Evolutionary conservation across 64 coral and sea anemone genomes (phyloP).

Genomic region (Actinia equina): DNA sequence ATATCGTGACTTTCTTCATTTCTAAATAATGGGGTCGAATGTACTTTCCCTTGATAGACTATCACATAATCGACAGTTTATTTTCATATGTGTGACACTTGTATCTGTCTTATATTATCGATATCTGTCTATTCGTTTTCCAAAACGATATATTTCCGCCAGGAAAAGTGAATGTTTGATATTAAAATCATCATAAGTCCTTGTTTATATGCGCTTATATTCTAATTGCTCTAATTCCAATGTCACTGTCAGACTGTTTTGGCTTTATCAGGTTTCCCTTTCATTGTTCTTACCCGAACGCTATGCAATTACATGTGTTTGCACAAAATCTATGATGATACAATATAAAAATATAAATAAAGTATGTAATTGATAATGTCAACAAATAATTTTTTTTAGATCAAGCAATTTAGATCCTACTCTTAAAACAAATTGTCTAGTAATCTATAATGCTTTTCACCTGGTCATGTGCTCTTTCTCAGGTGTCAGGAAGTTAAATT

Average conservation of each 20-base stretch:
- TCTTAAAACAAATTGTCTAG: no score
- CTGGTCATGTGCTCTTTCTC: neutral
- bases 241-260: neutral
- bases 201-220: neutral
- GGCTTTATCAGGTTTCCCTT: neutral
- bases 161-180: neutral
- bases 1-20: neutral
- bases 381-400: neutral
- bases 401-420: neutral
- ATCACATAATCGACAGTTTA: neutral
- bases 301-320: neutral
- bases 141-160: neutral
- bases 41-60: neutral
- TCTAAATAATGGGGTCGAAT: neutral
- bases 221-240: neutral
- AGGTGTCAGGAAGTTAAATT: conserved; percentile 4
- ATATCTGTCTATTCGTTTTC: neutral
- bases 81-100: neutral
- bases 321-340: neutral
- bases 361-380: neutral
- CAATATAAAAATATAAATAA: neutral
- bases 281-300: neutral
- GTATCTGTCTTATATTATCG: neutral
- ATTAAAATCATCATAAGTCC: neutral
- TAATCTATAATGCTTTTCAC: neutral